phyloP scores from a whole-genome alignment of 2,888 invertebrate genomes.

The Esperia sulphurella region DNA sequence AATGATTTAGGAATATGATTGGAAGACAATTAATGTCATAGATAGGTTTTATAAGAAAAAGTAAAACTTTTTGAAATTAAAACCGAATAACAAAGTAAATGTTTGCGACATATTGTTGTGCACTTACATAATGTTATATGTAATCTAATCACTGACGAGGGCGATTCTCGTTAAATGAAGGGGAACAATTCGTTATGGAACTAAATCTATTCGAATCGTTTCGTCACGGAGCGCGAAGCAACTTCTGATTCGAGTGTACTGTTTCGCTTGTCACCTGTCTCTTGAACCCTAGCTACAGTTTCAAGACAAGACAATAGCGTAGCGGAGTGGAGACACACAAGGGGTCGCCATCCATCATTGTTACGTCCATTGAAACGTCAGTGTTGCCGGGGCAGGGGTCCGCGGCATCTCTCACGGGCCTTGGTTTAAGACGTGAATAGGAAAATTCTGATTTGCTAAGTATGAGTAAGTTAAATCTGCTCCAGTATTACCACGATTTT shows the following conservation, averaged over 20 bases:
- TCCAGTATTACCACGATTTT: too few relatives aligned
- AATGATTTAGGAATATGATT: too few relatives aligned
- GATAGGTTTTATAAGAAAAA: too few relatives aligned
- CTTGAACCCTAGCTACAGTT: slow-evolving; percentile 4
- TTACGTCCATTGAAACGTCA: slow-evolving; percentile 29
- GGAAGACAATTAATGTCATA: too few relatives aligned
- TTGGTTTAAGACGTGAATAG: neutral
- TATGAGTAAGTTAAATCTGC: too few relatives aligned
- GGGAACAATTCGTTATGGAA: neutral
- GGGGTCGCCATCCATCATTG: slow-evolving; percentile 33
- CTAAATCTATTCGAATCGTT: neutral
- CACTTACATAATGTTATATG: too few relatives aligned
- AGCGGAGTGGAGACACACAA: slow-evolving; percentile 7
- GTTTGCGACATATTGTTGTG: too few relatives aligned
- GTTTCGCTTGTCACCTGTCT: slow-evolving; percentile 5
- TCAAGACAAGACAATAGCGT: slow-evolving; percentile 20
- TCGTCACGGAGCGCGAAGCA: neutral
- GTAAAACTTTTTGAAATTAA: too few relatives aligned
- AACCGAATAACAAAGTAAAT: too few relatives aligned
- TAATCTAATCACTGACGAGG: too few relatives aligned
- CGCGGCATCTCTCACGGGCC: slow-evolving; percentile 5
- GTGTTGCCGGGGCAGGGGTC: slow-evolving; percentile 7
- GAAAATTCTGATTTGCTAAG: neutral
- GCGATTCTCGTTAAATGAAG: too few relatives aligned
- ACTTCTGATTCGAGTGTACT: neutral